Percentiles rank a stretch among this genome's conserved stretches.
Conservation (phyloP, 2,888 invertebrate genomes). For the Amphipyra berbera region DNA sequence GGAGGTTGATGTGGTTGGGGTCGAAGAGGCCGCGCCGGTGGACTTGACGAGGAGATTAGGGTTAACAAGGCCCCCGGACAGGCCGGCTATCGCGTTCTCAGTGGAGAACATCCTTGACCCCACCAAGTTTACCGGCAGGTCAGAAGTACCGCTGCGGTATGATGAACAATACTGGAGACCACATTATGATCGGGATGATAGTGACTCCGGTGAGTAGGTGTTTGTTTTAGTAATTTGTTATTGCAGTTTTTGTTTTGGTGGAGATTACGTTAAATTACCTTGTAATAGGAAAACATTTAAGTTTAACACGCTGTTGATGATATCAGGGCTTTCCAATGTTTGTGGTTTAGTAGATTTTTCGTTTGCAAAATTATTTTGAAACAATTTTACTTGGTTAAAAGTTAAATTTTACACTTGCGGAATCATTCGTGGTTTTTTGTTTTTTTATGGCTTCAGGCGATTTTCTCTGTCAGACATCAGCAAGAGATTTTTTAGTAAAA, state of each 20-base stretch:
- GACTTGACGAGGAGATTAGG: slow-evolving; percentile 87
- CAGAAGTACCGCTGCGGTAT: slow-evolving; percentile 87
- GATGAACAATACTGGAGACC: slow-evolving; percentile 90
- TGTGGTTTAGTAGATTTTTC: too few relatives aligned
- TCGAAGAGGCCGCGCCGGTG: slow-evolving; percentile 85
- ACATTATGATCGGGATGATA: slow-evolving; percentile 89
- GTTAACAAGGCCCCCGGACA: slow-evolving; percentile 90
- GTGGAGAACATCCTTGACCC: slow-evolving; percentile 97
- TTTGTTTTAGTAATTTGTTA: slow-evolving; percentile 9
- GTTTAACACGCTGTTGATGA: too few relatives aligned
- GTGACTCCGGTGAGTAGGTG: slow-evolving; percentile 87
- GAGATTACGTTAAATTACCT: background rate
- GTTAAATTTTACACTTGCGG: too few relatives aligned
- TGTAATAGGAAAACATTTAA: background rate
- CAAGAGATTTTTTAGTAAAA: too few relatives aligned
- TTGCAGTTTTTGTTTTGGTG: background rate
- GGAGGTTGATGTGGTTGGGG: slow-evolving; percentile 86
- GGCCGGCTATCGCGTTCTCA: slow-evolving; percentile 93
- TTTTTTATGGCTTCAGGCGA: too few relatives aligned
- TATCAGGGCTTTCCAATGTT: too few relatives aligned
- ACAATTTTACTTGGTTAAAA: too few relatives aligned
- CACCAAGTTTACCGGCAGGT: slow-evolving; percentile 95
- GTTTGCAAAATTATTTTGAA: too few relatives aligned
- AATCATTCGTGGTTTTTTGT: too few relatives aligned
- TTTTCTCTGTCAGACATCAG: too few relatives aligned